Evolutionary conservation across 2,113 vertebrate species (phyloP).

Genomic region (Gambusia affinis): DNA sequence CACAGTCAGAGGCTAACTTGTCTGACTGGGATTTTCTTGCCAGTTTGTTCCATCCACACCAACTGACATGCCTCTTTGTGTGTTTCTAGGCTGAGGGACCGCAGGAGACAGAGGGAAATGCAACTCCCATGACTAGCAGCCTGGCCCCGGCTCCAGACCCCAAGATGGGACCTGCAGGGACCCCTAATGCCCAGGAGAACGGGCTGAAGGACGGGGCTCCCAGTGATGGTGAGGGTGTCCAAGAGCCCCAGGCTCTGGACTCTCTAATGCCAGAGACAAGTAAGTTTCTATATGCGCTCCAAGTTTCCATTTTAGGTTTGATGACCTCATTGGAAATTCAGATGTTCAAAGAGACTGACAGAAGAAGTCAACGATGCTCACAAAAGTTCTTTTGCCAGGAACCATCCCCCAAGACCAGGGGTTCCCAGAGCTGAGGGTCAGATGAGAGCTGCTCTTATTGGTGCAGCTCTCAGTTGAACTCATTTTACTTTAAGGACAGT

Average conservation of each 20-base stretch:
- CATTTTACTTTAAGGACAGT: no score
- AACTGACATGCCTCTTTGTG: slow-evolving; percentile 76
- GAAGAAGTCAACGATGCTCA: background rate
- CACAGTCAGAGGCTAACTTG: no score
- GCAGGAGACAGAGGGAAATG: slow-evolving; percentile 79
- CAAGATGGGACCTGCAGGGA: slow-evolving; percentile 61
- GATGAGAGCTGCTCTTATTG: no score
- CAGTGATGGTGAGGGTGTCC: slow-evolving; percentile 80
- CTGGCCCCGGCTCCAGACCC: slow-evolving; percentile 60
- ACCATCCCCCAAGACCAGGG: background rate
- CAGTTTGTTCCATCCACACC: slow-evolving; percentile 36
- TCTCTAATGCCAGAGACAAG: slow-evolving; percentile 94
- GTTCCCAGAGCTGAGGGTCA: no score
- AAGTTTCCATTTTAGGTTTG: background rate
- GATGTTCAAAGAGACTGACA: background rate
- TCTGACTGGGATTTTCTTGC: background rate
- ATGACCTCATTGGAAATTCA: background rate
- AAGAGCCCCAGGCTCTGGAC: slow-evolving; percentile 89
- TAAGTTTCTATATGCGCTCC: slow-evolving; percentile 79
- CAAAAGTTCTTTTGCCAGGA: background rate
- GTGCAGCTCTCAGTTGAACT: no score
- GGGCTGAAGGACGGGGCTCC: slow-evolving; percentile 81
- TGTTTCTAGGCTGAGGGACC: slow-evolving; percentile 88
- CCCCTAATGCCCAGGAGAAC: slow-evolving; percentile 80
- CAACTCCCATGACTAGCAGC: slow-evolving; percentile 76